phyloP scores from a whole-genome alignment of 2,888 invertebrate genomes.

The Conus canariensis region DNA sequence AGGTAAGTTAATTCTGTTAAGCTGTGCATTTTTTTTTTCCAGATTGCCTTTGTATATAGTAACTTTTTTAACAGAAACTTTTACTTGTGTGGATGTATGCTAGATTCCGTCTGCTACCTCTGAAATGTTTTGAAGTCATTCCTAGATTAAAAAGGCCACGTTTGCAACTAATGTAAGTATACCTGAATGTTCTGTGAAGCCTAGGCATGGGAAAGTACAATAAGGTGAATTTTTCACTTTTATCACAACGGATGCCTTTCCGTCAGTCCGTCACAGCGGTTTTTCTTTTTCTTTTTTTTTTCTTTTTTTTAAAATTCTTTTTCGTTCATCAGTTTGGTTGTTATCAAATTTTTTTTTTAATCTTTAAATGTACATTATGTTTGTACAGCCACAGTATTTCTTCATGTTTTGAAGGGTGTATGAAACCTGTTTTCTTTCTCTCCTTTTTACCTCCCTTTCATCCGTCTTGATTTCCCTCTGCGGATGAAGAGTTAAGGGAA shows the following conservation, averaged over 20 bases:
- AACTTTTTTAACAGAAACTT: constrained; percentile 17
- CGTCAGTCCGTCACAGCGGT: not conserved
- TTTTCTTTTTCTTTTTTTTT: not conserved
- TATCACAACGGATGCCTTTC: constrained; percentile 16
- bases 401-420: not conserved
- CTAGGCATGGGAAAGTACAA: not conserved
- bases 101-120: constrained; percentile 37
- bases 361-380: not conserved
- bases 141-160: constrained; percentile 28
- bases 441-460: not conserved
- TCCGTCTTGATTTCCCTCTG: not conserved
- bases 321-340: not conserved
- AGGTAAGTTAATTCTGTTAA: not conserved
- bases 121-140: constrained; percentile 25
- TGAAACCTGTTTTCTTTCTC: not conserved
- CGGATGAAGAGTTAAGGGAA: not conserved
- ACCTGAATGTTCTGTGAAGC: not conserved
- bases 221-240: not conserved
- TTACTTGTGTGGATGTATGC: constrained; percentile 12
- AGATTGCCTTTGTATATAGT: constrained; percentile 30
- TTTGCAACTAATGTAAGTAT: not conserved
- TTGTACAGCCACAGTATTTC: not conserved
- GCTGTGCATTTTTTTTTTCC: constrained; percentile 33
- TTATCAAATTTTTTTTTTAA: not conserved
- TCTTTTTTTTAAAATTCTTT: not conserved